phyloP scores from a whole-genome alignment of 2,888 invertebrate genomes.

The Trisateles emortualis region DNA sequence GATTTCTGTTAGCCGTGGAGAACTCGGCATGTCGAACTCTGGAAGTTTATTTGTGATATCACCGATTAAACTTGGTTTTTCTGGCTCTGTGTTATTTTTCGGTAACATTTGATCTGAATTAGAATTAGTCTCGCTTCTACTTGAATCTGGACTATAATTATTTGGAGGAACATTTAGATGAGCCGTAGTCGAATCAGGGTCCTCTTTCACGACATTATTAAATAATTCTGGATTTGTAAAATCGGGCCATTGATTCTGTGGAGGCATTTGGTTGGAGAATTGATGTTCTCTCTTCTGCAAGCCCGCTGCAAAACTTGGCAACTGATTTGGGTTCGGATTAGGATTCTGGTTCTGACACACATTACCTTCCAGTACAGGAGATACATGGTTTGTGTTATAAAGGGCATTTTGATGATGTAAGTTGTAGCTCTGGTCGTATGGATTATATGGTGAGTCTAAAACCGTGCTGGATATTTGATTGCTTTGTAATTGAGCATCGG shows the following conservation, averaged over 20 bases:
- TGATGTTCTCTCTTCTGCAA: slow-evolving; percentile 77
- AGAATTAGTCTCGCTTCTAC: slow-evolving; percentile 80
- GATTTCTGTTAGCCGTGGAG: slow-evolving; percentile 78
- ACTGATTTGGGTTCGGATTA: slow-evolving; percentile 69
- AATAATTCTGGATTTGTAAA: slow-evolving; percentile 79
- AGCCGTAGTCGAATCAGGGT: slow-evolving; percentile 92
- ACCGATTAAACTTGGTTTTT: slow-evolving; percentile 65
- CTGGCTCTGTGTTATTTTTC: slow-evolving; percentile 64
- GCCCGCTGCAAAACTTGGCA: slow-evolving; percentile 77
- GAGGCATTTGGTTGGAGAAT: slow-evolving; percentile 57
- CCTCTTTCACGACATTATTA: slow-evolving; percentile 89
- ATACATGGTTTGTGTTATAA: slow-evolving; percentile 86
- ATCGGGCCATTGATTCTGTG: slow-evolving; percentile 80
- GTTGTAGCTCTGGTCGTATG: slow-evolving; percentile 89
- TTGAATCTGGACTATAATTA: slow-evolving; percentile 84
- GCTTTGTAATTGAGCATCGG: slow-evolving; percentile 93
- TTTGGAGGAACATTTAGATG: slow-evolving; percentile 80
- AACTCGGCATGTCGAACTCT: slow-evolving; percentile 81
- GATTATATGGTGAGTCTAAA: slow-evolving; percentile 89
- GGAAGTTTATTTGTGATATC: slow-evolving; percentile 73
- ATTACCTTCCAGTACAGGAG: slow-evolving; percentile 82
- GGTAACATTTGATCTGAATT: slow-evolving; percentile 68
- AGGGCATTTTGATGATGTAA: slow-evolving; percentile 89
- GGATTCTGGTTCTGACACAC: slow-evolving; percentile 72
- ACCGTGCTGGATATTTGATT: slow-evolving; percentile 95